Conservation (phyloP, 2,888 invertebrate species). For the Tetragonisca angustula region DNA sequence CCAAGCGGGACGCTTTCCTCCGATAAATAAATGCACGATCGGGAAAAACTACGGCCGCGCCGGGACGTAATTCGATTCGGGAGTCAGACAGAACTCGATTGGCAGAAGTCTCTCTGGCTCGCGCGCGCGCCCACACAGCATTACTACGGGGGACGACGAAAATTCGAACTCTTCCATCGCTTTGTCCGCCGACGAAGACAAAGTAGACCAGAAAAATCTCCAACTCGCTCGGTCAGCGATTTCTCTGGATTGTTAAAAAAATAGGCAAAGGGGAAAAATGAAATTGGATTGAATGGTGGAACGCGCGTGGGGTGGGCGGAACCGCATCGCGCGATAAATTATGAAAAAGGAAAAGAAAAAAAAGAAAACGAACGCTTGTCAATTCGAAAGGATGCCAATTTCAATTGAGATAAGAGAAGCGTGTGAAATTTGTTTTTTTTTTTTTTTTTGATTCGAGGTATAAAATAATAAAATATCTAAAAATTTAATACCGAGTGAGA, state of each 20-base stretch:
- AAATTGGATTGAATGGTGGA: background rate
- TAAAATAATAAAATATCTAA: too few relatives aligned
- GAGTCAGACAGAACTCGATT: constrained; percentile 60
- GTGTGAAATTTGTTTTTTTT: too few relatives aligned
- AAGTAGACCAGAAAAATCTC: constrained; percentile 30
- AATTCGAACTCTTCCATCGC: constrained; percentile 56
- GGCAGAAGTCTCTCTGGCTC: constrained; percentile 56
- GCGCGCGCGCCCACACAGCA: constrained; percentile 57
- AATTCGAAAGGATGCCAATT: background rate
- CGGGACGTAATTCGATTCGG: constrained; percentile 61
- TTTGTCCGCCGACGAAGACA: constrained; percentile 47
- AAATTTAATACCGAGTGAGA: too few relatives aligned
- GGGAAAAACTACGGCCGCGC: constrained; percentile 50
- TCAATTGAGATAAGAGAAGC: background rate
- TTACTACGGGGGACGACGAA: constrained; percentile 53
- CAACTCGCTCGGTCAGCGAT: constrained; percentile 10
- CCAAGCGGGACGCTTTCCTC: background rate
- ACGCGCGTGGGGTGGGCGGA: background rate
- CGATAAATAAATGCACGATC: constrained; percentile 62
- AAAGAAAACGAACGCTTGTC: background rate
- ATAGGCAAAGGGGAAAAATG: background rate
- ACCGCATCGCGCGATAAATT: background rate
- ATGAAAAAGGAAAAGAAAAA: background rate
- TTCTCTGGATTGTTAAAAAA: constrained; percentile 17
- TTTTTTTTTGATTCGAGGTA: too few relatives aligned